Base-by-base conservation (phyloP, 2,113 vertebrate species). In the Connochaetes taurinus region DNA sequence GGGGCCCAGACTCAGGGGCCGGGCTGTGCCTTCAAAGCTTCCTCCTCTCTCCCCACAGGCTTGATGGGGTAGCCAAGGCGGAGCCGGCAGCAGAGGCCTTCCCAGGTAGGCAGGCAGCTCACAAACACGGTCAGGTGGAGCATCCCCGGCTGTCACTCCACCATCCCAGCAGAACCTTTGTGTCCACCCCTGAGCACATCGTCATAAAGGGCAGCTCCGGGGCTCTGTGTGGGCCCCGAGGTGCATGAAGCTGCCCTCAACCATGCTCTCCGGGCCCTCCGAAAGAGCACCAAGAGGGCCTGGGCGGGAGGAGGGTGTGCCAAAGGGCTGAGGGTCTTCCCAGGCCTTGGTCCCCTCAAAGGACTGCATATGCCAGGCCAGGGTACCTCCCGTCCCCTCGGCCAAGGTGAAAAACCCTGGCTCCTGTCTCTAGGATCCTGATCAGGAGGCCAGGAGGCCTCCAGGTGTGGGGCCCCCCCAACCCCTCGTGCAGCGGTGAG, bases 101-200 rank as follows among this genome's bases (percentile, higher is more conserved):
- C 62, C 89, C 94, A 97, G 98, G 98, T 98, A 94, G 64, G 96
- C 2, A 13, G 53, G 25, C 52, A 2, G 27, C 0, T 43, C 19
- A 21, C 3, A 25, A 53, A 25, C 15, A 9, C 2, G 2, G 81
- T 40, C 40, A 8, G 5, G 14, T 6, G 8, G 23, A n/a, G 33
- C 13, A 1, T 31, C 55, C 25, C 74, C 15, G 0, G 53, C 25
- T 8, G 45, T 36, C 58, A 19, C 58, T 45, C 25, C 36, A 12
- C 19, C 1, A 2, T 3, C 53, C 10, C 1, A 7, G 15, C 3
- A 9, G 11, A 2, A 10, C 50, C 1, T 23, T 17, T 21, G 23
- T 6, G 4, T 27, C 4, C 4, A 33, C 10, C 60, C 21, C 55
- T 17, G 62, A 55, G 4, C 31, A 23, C 50, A 14, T 7, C 12